These are phyloP conservation scores for Neuroterus valhalla DNA, from an alignment of 1,140 invertebrate genomes.

Conservation along the genomic window DNA sequence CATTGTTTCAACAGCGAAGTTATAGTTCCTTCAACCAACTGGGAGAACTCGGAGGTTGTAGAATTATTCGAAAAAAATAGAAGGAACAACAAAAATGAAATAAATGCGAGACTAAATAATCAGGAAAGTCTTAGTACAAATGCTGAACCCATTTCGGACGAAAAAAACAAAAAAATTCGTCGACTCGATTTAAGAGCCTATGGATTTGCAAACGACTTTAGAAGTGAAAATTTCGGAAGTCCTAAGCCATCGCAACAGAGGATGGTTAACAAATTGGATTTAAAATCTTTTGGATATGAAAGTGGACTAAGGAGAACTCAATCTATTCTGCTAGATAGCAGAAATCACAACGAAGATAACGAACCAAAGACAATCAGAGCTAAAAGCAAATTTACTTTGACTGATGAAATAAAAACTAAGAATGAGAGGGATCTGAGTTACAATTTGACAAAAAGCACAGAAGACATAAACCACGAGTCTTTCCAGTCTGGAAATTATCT, in stretches of 20 bases:
- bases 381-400: slow-evolving; percentile 58
- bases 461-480: slow-evolving; percentile 33
- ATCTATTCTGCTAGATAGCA: slow-evolving; percentile 62
- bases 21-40: neutral
- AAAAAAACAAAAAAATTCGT: slow-evolving; percentile 54
- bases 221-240: slow-evolving; percentile 34
- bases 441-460: slow-evolving; percentile 43
- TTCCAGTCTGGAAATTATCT: slow-evolving; percentile 2
- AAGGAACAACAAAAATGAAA: slow-evolving; percentile 55
- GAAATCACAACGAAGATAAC: slow-evolving; percentile 39
- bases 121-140: slow-evolving; percentile 31
- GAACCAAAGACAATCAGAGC: slow-evolving; percentile 45
- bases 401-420: slow-evolving; percentile 40
- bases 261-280: slow-evolving; percentile 64
- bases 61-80: slow-evolving; percentile 43
- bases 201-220: slow-evolving; percentile 64
- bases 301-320: slow-evolving; percentile 61
- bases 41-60: neutral
- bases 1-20: slow-evolving; percentile 2
- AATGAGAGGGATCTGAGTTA: slow-evolving; percentile 38
- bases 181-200: slow-evolving; percentile 66
- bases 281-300: slow-evolving; percentile 65
- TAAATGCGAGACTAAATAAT: slow-evolving; percentile 53
- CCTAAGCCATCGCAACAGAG: slow-evolving; percentile 45
- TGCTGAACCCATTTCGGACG: slow-evolving; percentile 40